Evolutionary conservation across 2,797 vertebrate genomes (phyloP).

Genomic region (Danionella dracula): DNA sequence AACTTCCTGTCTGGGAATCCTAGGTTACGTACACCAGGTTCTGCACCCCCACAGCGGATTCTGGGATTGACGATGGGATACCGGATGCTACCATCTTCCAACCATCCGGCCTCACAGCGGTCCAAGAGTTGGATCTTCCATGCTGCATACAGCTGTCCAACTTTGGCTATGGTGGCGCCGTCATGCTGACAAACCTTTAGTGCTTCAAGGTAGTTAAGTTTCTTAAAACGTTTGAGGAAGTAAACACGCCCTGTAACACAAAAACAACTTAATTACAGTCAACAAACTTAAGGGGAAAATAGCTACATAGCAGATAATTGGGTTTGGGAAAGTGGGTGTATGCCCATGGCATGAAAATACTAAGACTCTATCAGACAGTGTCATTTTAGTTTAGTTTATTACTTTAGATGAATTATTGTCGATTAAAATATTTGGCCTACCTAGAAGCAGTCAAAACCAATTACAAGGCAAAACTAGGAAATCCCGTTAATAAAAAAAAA

Average conservation of each 20-base stretch:
- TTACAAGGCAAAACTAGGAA: too few relatives aligned
- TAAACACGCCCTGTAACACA: slow-evolving; percentile 79
- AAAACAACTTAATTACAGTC: not conserved
- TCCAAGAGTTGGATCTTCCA: slow-evolving; percentile 93
- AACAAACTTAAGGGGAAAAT: not conserved
- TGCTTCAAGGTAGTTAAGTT: slow-evolving; percentile 82
- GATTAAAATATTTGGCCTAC: too few relatives aligned
- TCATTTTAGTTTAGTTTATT: too few relatives aligned
- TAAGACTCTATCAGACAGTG: too few relatives aligned
- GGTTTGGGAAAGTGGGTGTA: too few relatives aligned
- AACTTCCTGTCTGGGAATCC: slow-evolving; percentile 90
- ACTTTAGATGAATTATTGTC: too few relatives aligned
- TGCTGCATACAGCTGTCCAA: slow-evolving; percentile 89
- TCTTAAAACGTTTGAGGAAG: slow-evolving; percentile 89
- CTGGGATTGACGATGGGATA: slow-evolving; percentile 94
- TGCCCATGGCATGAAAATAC: too few relatives aligned
- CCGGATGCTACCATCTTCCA: slow-evolving; percentile 87
- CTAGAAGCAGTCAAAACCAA: too few relatives aligned
- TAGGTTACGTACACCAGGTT: slow-evolving; percentile 83
- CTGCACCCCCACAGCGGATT: slow-evolving; percentile 78
- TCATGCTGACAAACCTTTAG: slow-evolving; percentile 79
- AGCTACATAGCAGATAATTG: too few relatives aligned
- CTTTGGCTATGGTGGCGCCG: slow-evolving; percentile 78
- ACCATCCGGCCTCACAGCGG: slow-evolving; percentile 89
- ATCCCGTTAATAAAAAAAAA: too few relatives aligned